phyloP scores from a whole-genome alignment of 2,113 vertebrate genomes.

The Hypanus sabinus region DNA sequence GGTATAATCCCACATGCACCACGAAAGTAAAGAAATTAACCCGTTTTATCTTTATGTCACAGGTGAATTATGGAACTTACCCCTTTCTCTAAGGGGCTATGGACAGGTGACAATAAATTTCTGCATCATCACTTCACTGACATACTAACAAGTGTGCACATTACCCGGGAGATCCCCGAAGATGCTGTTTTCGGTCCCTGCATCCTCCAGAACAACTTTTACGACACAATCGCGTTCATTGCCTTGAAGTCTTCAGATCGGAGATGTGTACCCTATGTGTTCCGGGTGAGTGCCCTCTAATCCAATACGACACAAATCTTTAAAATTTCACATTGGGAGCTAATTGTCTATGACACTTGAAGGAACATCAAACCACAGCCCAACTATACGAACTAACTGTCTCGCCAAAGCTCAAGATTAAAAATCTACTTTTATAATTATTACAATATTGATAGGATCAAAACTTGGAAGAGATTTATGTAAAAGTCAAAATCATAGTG shows the following conservation, averaged over 20 bases:
- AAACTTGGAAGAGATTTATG: background rate
- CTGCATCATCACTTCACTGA: constrained; percentile 67
- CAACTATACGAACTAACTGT: background rate
- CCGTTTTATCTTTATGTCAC: constrained; percentile 41
- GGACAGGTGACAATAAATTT: constrained; percentile 67
- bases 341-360: background rate
- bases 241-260: constrained; percentile 72
- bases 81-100: constrained; percentile 64
- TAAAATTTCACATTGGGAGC: background rate
- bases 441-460: background rate
- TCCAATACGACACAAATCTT: background rate
- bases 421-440: background rate
- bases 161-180: constrained; percentile 69
- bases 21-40: constrained; percentile 16
- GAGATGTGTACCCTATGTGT: constrained; percentile 63
- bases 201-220: constrained; percentile 67
- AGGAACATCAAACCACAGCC: background rate
- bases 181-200: constrained; percentile 74
- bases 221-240: constrained; percentile 79
- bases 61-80: constrained; percentile 63
- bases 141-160: constrained; percentile 66
- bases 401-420: background rate
- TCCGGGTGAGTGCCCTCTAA: constrained; percentile 60
- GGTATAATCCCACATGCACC: too few relatives aligned
- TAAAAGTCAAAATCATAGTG: too few relatives aligned